Conservation (phyloP, 2,113 vertebrate species). For the Hippopotamus amphibius region DNA sequence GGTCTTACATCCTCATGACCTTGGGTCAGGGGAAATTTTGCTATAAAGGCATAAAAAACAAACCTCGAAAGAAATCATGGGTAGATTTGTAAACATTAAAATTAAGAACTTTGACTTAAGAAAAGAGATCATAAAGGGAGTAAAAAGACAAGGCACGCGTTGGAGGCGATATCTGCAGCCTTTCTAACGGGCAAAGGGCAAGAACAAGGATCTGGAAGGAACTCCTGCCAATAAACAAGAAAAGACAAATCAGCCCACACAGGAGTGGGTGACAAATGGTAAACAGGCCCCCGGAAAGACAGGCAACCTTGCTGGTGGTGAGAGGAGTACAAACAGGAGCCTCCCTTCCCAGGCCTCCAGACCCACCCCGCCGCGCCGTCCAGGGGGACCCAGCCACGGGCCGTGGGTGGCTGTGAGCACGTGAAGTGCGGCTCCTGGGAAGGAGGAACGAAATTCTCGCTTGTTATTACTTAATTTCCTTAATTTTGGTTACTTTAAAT, state of each 20-base stretch:
- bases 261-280: too few species aligned
- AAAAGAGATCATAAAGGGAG: neutral
- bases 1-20: neutral
- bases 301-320: too few species aligned
- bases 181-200: neutral
- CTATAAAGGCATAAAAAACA: neutral
- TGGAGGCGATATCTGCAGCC: neutral
- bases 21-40: neutral
- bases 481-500: neutral
- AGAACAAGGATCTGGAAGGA: neutral
- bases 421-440: neutral
- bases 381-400: neutral
- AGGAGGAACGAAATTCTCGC: neutral
- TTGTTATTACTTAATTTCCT: neutral
- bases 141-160: too few species aligned
- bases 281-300: too few species aligned
- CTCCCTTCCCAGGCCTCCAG: too few species aligned
- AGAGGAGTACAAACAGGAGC: too few species aligned
- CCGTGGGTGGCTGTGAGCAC: neutral
- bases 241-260: neutral
- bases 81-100: neutral
- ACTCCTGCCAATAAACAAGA: accelerated
- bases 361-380: too few species aligned
- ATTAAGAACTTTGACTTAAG: neutral
- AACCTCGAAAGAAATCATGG: neutral